Percentiles rank a stretch among this genome's conserved stretches.
Conservation (phyloP, 2,888 invertebrate species). For the Adelphocoris suturalis region DNA sequence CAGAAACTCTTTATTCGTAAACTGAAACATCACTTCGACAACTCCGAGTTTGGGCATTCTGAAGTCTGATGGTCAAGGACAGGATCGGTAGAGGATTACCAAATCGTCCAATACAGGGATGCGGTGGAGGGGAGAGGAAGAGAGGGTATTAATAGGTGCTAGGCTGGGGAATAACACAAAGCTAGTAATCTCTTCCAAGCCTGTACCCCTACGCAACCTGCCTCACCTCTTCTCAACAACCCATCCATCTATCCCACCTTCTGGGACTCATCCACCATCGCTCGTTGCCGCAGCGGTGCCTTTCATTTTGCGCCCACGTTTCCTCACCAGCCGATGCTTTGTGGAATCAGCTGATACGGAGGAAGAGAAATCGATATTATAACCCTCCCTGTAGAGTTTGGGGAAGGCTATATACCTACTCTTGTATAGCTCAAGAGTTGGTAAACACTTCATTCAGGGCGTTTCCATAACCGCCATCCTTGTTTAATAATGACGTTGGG, state of each 20-base stretch:
- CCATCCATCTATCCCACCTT: slow-evolving; percentile 13
- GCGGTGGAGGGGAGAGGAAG: neutral
- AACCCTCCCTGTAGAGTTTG: neutral
- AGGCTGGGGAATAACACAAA: neutral
- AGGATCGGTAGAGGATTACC: neutral
- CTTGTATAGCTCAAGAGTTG: slow-evolving; percentile 8
- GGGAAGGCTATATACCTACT: slow-evolving; percentile 5
- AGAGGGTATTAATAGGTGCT: neutral
- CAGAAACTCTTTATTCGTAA: too few relatives aligned
- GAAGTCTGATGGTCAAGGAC: neutral
- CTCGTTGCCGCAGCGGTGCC: neutral
- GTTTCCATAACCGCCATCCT: neutral
- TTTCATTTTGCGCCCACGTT: neutral
- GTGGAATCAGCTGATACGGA: slow-evolving; percentile 3
- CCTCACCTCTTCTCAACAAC: slow-evolving; percentile 9
- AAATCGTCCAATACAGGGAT: neutral
- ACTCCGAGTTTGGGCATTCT: too few relatives aligned
- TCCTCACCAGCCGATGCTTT: neutral
- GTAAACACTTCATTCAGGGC: slow-evolving; percentile 27
- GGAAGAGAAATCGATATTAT: slow-evolving; percentile 14
- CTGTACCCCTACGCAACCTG: neutral
- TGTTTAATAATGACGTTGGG: neutral
- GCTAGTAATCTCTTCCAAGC: slow-evolving; percentile 32
- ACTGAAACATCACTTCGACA: too few relatives aligned
- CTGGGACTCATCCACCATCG: slow-evolving; percentile 2